phyloP scores from a whole-genome alignment of 2,113 vertebrate genomes.

The Nibea albiflora region DNA sequence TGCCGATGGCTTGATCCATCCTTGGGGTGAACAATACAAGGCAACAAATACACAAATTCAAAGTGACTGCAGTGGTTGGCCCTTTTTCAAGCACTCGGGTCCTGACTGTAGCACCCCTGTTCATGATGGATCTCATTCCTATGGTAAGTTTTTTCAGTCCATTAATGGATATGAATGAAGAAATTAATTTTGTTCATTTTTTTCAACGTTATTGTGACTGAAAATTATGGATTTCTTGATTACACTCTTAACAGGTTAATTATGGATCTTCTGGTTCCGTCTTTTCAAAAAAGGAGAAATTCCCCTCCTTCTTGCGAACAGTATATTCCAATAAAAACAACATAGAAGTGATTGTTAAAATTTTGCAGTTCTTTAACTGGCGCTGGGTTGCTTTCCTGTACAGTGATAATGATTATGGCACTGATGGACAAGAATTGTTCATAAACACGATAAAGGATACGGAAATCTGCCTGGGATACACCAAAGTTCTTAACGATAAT shows the following conservation, averaged over 20 bases:
- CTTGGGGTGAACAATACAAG: neutral
- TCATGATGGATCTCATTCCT: slow-evolving; percentile 84
- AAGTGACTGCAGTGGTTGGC: slow-evolving; percentile 78
- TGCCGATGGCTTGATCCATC: slow-evolving; percentile 48
- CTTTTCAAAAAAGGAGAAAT: slow-evolving; percentile 76
- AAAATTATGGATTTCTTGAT: neutral
- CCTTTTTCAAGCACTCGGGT: slow-evolving; percentile 73
- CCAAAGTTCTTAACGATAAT: slow-evolving; percentile 26
- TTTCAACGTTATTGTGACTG: neutral
- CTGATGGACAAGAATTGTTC: slow-evolving; percentile 71
- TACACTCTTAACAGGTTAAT: slow-evolving; percentile 83
- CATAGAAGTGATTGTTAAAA: slow-evolving; percentile 80
- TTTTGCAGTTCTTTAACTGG: slow-evolving; percentile 85
- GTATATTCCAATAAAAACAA: slow-evolving; percentile 80
- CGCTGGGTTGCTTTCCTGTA: slow-evolving; percentile 85
- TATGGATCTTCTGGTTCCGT: slow-evolving; percentile 76
- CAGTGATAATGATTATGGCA: slow-evolving; percentile 76
- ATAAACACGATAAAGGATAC: slow-evolving; percentile 37
- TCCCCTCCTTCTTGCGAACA: slow-evolving; percentile 86
- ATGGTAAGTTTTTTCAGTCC: slow-evolving; percentile 77
- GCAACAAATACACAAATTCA: neutral
- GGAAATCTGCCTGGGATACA: slow-evolving; percentile 83
- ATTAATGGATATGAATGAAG: neutral
- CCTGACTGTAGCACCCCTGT: slow-evolving; percentile 74
- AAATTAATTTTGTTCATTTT: too few species aligned